Conservation (phyloP, 2,888 invertebrate species). For the Melinaea marsaeus region DNA sequence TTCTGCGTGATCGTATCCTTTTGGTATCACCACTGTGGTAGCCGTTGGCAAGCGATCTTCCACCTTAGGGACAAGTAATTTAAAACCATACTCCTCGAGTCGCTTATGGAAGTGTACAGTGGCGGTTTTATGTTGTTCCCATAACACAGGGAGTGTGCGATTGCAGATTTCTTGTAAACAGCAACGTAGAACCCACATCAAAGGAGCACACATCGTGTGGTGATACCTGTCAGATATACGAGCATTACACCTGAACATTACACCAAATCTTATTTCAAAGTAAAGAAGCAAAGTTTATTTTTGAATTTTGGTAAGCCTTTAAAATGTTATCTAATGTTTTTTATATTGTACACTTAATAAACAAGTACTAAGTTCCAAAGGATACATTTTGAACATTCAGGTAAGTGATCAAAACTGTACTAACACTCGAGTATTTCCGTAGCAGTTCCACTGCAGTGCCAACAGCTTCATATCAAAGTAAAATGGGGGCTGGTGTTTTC, state of each 20-base stretch:
- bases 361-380: not conserved
- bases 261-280: no score
- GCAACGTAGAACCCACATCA: conserved; percentile 88
- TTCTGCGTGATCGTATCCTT: conserved; percentile 54
- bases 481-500: conserved; percentile 63
- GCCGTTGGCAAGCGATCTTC: conserved; percentile 68
- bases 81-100: conserved; percentile 81
- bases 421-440: conserved; percentile 59
- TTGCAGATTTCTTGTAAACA: conserved; percentile 84
- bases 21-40: conserved; percentile 58
- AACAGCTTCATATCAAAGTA: conserved; percentile 64
- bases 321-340: not conserved
- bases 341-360: not conserved
- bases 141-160: conserved; percentile 84
- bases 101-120: conserved; percentile 83
- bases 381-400: not conserved
- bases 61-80: conserved; percentile 83
- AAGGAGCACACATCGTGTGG: conserved; percentile 89
- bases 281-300: no score
- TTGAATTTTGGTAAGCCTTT: no score
- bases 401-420: conserved; percentile 33
- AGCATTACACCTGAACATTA: no score
- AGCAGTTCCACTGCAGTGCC: conserved; percentile 69
- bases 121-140: conserved; percentile 83
- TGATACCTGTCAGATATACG: conserved; percentile 80